A percentile compares a stretch with the other conserved stretches of the same genome.
These are phyloP conservation scores for Gasterosteus aculeatus DNA, from an alignment of 2,113 vertebrate species.

Conservation along the genomic window DNA sequence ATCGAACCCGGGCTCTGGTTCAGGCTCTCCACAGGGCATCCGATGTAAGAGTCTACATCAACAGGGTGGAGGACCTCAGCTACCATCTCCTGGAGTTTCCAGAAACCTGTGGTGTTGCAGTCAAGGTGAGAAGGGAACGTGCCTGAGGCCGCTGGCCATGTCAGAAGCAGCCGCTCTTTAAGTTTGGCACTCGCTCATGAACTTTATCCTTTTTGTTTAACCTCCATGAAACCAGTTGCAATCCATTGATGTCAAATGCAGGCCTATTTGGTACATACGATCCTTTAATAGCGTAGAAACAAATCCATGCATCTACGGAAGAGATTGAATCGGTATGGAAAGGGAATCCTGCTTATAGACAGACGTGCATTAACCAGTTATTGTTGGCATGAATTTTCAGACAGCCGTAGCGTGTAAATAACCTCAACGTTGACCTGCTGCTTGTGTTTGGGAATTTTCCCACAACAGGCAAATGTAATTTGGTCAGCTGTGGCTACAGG, in stretches of 20 bases:
- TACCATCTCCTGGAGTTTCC: slow-evolving; percentile 96
- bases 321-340: too few relatives aligned
- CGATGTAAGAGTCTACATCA: slow-evolving; percentile 89
- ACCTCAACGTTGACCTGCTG: slow-evolving; percentile 11
- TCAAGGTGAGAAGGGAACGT: slow-evolving; percentile 85
- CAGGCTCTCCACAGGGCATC: slow-evolving; percentile 89
- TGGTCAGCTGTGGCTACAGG: slow-evolving; percentile 1
- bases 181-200: not conserved
- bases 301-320: too few relatives aligned
- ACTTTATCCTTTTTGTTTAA: not conserved
- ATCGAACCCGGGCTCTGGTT: slow-evolving; percentile 92
- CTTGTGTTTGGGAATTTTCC: slow-evolving; percentile 20
- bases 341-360: too few relatives aligned
- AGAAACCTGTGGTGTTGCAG: slow-evolving; percentile 90
- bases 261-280: not conserved
- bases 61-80: slow-evolving; percentile 92
- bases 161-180: not conserved
- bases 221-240: not conserved
- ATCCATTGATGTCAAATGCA: not conserved
- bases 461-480: slow-evolving; percentile 20
- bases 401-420: slow-evolving; percentile 19
- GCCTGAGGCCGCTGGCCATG: not conserved
- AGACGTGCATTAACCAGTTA: not conserved
- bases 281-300: too few relatives aligned
- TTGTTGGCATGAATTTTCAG: not conserved